Evolutionary conservation across 35 echinoderm and acorn worm genomes (phyloP), one percentile per base, ranked within the genome.

Genomic region (Acanthaster planci): DNA sequence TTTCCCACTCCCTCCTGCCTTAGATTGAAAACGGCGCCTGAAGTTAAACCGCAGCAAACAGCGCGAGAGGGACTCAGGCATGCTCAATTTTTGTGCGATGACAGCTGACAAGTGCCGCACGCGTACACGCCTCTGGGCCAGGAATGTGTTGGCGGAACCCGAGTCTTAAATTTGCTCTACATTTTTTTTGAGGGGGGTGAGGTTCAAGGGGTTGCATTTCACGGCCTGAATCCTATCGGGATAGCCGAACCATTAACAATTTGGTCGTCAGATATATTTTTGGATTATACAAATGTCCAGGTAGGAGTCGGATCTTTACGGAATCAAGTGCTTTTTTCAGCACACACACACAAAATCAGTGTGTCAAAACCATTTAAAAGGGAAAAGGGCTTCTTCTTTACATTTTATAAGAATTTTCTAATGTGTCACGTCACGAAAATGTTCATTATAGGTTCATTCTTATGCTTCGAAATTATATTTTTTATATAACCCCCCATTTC

Each of bases 111-210:
- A 72, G 26, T 31, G 23, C 19, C 30, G 23, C 64, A 26, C 34
- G 64, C 64, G 42, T 47, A 47, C 42, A 47, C 42, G 42, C 42
- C 42, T 34, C 64, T 10, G 23, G 64, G 64, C 64, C 26, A 34
- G 64, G 30, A 72, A 72, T 72, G 64, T 72, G 64, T 72, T 72
- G 64, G 19, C 64, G 23, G 64, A 72, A 72, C 64, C 23, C 10
- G 64, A 72, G 64, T 72, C 30, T 47, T 72, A 72, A 72, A 72
- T 72, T 72, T 72, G 64, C 30, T 26, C 64, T 72, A 72, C 64
- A 31, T 72, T 72, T 72, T 72, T n/a, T n/a, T n/a, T n/a, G n/a
- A n/a, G n/a, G 34, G 14, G 42, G 14, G 34, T 10, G 64, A 72
- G 30, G 22, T 35, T 72, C 34, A 26, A 19, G 64, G 64, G 64